A percentile compares a stretch with the other conserved stretches of the same genome.
These are phyloP conservation scores for Aplidium turbinatum DNA, from an alignment of 23 tunicate genomes.

Conservation along the genomic window DNA sequence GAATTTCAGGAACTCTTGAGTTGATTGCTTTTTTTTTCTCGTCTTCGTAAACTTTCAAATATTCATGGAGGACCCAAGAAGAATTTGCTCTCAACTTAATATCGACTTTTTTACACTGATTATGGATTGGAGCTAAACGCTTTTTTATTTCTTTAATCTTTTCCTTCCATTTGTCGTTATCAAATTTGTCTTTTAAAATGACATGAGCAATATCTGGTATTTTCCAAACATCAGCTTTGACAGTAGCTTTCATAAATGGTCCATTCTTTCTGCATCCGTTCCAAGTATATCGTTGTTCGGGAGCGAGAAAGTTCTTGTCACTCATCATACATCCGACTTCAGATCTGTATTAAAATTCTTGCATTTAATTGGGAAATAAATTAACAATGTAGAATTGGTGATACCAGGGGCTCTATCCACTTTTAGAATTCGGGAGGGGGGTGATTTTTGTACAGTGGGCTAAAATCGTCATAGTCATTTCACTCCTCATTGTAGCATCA, in stretches of 20 bases:
- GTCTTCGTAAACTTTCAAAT: constrained; percentile 22
- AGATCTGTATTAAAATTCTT: too few relatives aligned
- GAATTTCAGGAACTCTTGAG: too few relatives aligned
- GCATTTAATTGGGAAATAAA: too few relatives aligned
- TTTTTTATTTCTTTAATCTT: neutral
- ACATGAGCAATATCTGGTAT: constrained; percentile 54
- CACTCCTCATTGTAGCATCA: too few relatives aligned
- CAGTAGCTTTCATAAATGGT: neutral
- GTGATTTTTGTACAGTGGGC: too few relatives aligned
- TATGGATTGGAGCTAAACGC: constrained; percentile 17
- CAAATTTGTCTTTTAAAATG: constrained; percentile 9
- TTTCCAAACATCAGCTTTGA: constrained; percentile 74
- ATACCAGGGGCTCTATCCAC: too few relatives aligned
- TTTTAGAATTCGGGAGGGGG: too few relatives aligned
- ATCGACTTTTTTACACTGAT: constrained; percentile 42
- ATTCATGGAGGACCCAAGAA: constrained; percentile 35
- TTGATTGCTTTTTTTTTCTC: too few relatives aligned
- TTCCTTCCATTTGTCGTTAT: neutral
- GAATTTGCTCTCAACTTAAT: constrained; percentile 40
- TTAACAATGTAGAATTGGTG: too few relatives aligned
- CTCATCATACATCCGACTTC: constrained; percentile 26
- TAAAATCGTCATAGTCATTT: too few relatives aligned
- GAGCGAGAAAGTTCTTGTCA: constrained; percentile 49
- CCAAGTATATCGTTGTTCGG: constrained; percentile 64
- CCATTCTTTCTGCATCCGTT: constrained; percentile 17